phyloP scores from a whole-genome alignment of 2,113 vertebrate species.

The Oplegnathus fasciatus region DNA sequence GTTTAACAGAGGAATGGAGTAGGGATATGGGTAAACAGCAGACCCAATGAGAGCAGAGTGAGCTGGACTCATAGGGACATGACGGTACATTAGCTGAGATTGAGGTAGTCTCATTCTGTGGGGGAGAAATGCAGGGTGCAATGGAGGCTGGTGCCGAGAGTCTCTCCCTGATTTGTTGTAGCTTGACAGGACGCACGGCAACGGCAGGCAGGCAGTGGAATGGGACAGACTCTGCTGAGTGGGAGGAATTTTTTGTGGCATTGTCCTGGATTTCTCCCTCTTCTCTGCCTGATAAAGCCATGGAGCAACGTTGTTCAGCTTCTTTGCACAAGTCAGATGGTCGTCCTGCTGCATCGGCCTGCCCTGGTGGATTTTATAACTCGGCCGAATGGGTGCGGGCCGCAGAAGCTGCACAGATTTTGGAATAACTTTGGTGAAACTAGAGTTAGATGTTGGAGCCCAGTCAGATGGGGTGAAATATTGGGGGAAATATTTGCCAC shows the following conservation, averaged over 20 bases:
- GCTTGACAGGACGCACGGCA: conserved; percentile 60
- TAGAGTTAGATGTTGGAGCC: conserved; percentile 71
- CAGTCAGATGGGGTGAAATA: conserved; percentile 52
- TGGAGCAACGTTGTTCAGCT: conserved; percentile 37
- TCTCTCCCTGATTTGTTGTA: conserved; percentile 74
- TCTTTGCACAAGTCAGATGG: conserved; percentile 64
- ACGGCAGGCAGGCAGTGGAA: conserved; percentile 37
- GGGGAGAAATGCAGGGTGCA: conserved; percentile 66
- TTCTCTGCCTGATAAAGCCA: conserved; percentile 73
- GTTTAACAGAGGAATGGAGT: conserved; percentile 74
- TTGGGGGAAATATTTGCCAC: conserved; percentile 35
- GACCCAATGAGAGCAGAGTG: conserved; percentile 71
- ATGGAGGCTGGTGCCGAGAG: conserved; percentile 52
- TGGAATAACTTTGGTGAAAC: conserved; percentile 83
- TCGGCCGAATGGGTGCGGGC: conserved; percentile 71
- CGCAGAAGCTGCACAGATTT: conserved; percentile 73
- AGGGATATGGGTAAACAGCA: conserved; percentile 75
- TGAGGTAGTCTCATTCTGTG: conserved; percentile 76
- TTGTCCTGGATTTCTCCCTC: conserved; percentile 79
- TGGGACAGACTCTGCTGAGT: conserved; percentile 73
- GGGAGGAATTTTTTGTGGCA: conserved; percentile 69
- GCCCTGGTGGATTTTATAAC: conserved; percentile 63
- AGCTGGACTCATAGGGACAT: conserved; percentile 62
- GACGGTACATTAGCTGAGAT: conserved; percentile 76
- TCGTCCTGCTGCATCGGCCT: conserved; percentile 56